phyloP scores from a whole-genome alignment of 2,888 invertebrate genomes.

The Argyresthia goedartella region DNA sequence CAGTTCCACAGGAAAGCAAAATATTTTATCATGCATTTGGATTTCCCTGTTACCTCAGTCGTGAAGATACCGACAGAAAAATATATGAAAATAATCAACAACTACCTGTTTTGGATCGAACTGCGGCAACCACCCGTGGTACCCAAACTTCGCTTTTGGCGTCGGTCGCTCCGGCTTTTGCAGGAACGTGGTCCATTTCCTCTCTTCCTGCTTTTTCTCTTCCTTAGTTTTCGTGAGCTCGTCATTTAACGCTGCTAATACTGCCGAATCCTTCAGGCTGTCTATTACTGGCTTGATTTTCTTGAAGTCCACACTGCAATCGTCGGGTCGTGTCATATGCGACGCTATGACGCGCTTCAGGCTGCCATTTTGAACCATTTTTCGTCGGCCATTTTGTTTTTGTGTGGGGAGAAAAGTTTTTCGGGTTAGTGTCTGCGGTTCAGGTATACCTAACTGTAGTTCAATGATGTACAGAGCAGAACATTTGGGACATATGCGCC shows the following conservation, averaged over 20 bases:
- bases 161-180: slow-evolving; percentile 80
- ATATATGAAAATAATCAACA: background rate
- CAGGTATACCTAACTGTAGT: background rate
- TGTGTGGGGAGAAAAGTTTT: background rate
- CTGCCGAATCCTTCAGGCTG: slow-evolving; percentile 76
- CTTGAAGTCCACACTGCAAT: slow-evolving; percentile 76
- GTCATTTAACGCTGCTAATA: slow-evolving; percentile 74
- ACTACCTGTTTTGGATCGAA: slow-evolving; percentile 28
- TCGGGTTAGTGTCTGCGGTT: background rate
- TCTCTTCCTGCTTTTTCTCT: slow-evolving; percentile 66
- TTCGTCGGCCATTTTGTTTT: slow-evolving; percentile 7
- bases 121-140: slow-evolving; percentile 26
- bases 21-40: no score
- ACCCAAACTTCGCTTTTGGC: slow-evolving; percentile 53
- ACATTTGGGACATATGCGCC: background rate
- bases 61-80: background rate
- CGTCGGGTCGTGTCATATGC: slow-evolving; percentile 44
- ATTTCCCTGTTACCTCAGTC: no score
- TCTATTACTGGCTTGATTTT: slow-evolving; percentile 76
- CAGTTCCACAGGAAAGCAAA: no score
- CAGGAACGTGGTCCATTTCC: slow-evolving; percentile 81
- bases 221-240: slow-evolving; percentile 59
- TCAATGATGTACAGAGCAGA: no score
- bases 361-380: slow-evolving; percentile 34
- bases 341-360: slow-evolving; percentile 43